These are phyloP conservation scores for Sylvilagus floridanus DNA, from an alignment of 2,797 vertebrate genomes.

Conservation along the genomic window DNA sequence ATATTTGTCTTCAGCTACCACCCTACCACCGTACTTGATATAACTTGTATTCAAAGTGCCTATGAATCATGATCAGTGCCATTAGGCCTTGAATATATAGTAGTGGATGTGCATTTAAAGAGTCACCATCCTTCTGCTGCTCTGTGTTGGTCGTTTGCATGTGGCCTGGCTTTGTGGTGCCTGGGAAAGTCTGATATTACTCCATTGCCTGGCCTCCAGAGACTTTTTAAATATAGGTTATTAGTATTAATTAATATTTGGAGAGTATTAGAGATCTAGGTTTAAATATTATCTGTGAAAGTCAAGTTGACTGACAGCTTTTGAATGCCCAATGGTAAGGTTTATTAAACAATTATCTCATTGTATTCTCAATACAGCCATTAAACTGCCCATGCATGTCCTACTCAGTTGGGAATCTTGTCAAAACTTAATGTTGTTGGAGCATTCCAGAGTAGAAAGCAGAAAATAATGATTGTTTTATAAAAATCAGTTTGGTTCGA, in stretches of 20 bases:
- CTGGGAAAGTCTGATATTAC: background rate
- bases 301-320: constrained; percentile 43
- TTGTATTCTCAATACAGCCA: constrained; percentile 20
- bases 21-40: background rate
- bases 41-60: background rate
- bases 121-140: fast-evolving
- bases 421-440: background rate
- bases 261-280: constrained; percentile 45
- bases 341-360: constrained; percentile 41
- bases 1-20: background rate
- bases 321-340: background rate
- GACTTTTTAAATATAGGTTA: background rate
- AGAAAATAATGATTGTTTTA: background rate
- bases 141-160: background rate
- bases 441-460: background rate
- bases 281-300: constrained; percentile 59
- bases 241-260: constrained; percentile 56
- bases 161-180: background rate
- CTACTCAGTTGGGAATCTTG: background rate
- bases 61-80: background rate
- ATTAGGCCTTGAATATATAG: background rate
- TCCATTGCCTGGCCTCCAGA: background rate
- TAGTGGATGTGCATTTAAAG: background rate
- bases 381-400: constrained; percentile 39
- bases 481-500: background rate